These are phyloP conservation scores for Neosilurus mollespiculum DNA, from an alignment of 2,797 vertebrate species.

Conservation along the genomic window DNA sequence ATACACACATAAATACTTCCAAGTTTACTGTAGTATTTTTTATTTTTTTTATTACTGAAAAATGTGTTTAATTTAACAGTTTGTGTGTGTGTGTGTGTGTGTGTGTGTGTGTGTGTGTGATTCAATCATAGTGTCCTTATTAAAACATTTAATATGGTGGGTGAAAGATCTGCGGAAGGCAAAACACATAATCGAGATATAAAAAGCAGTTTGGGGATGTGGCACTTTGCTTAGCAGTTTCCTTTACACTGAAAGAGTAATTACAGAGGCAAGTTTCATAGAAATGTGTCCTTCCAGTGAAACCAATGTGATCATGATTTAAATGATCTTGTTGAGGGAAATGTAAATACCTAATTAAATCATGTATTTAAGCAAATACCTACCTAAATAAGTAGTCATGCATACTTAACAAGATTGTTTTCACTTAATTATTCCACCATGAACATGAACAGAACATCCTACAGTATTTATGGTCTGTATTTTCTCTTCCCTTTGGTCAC, in stretches of 20 bases:
- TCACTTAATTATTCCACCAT: background rate
- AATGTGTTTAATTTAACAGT: background rate
- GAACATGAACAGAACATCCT: too few species aligned
- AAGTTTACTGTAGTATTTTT: background rate
- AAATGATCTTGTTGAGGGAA: background rate
- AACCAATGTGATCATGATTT: too few species aligned
- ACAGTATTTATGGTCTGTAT: background rate
- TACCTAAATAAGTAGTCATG: background rate
- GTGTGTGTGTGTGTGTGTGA: background rate
- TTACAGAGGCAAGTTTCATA: background rate
- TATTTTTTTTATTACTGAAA: background rate
- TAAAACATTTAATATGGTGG: background rate
- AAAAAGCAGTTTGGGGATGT: background rate
- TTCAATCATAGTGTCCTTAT: background rate
- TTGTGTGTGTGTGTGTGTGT: conserved; percentile 1
- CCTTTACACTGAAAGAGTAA: background rate
- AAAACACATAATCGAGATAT: background rate
- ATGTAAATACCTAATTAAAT: background rate
- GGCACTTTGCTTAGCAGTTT: background rate
- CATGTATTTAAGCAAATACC: too few species aligned
- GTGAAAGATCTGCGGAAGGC: background rate
- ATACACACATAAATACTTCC: too few species aligned
- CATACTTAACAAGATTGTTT: background rate
- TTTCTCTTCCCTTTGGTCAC: background rate
- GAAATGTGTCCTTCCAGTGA: background rate